Percentiles rank a stretch among this genome's conserved stretches.
These are phyloP conservation scores for Trichogramma evanescens DNA, from an alignment of 2,888 invertebrate genomes.

Conservation along the genomic window DNA sequence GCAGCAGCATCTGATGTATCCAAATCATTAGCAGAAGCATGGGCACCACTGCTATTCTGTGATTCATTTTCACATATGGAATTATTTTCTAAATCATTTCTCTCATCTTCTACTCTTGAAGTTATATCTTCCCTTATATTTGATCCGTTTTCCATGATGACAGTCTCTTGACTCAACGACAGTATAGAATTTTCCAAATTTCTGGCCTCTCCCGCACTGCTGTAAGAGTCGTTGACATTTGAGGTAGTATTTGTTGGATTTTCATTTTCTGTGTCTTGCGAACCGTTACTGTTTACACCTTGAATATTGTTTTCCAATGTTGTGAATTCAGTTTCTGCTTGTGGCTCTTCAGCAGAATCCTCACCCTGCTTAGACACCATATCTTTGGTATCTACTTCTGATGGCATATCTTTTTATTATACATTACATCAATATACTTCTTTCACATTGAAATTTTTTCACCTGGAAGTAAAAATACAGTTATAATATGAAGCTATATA, in stretches of 20 bases:
- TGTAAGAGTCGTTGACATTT: slow-evolving; percentile 18
- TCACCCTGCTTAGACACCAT: slow-evolving; percentile 32
- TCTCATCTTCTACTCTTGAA: slow-evolving; percentile 10
- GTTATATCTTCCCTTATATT: slow-evolving; percentile 7
- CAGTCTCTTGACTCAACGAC: slow-evolving; percentile 6
- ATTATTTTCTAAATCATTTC: slow-evolving; percentile 23
- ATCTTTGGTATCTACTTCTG: slow-evolving; percentile 29
- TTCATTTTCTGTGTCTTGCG: slow-evolving; percentile 15
- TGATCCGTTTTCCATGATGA: slow-evolving; percentile 23
- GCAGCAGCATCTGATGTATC: slow-evolving; percentile 1
- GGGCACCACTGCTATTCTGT: not conserved
- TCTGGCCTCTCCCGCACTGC: slow-evolving; percentile 9
- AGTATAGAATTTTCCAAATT: slow-evolving; percentile 17
- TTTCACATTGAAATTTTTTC: not conserved
- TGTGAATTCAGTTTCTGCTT: slow-evolving; percentile 22
- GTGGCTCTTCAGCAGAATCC: slow-evolving; percentile 26
- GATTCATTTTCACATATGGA: slow-evolving; percentile 15
- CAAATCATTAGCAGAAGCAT: not conserved
- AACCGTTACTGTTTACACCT: slow-evolving; percentile 18
- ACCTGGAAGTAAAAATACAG: slow-evolving; percentile 1
- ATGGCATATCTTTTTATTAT: slow-evolving; percentile 33
- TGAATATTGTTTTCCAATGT: slow-evolving; percentile 17
- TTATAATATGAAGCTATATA: not conserved
- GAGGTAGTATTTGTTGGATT: slow-evolving; percentile 4
- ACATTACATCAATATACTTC: slow-evolving; percentile 10